phyloP scores from a whole-genome alignment of 2,888 invertebrate species.

The Auanema freiburgensis region DNA sequence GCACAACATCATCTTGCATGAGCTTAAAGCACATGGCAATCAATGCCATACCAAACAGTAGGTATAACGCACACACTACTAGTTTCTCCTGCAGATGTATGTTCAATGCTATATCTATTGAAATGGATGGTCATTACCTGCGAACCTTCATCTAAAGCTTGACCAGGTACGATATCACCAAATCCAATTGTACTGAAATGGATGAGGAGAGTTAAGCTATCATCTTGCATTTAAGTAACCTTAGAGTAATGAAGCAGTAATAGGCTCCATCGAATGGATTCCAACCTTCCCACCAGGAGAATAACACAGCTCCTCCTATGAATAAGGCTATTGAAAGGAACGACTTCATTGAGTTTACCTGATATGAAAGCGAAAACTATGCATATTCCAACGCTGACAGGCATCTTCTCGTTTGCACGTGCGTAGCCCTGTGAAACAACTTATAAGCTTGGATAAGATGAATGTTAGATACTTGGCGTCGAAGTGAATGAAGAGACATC shows the following conservation, averaged over 20 bases:
- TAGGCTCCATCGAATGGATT: slow-evolving; percentile 79
- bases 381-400: slow-evolving; percentile 85
- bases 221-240: slow-evolving; percentile 20
- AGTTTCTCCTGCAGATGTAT: slow-evolving; percentile 53
- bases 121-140: slow-evolving; percentile 27
- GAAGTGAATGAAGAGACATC: slow-evolving; percentile 56
- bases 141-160: slow-evolving; percentile 59
- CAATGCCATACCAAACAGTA: slow-evolving; percentile 76
- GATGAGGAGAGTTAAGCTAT: background rate
- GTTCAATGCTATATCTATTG: background rate
- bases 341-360: slow-evolving; percentile 65
- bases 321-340: too few species aligned
- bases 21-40: slow-evolving; percentile 71
- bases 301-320: slow-evolving; percentile 83
- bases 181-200: slow-evolving; percentile 59
- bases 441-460: background rate
- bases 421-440: slow-evolving; percentile 19
- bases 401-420: slow-evolving; percentile 52
- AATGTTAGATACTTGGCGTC: slow-evolving; percentile 27
- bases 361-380: slow-evolving; percentile 87
- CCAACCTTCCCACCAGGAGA: slow-evolving; percentile 91
- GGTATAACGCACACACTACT: slow-evolving; percentile 62
- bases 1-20: slow-evolving; percentile 63
- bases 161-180: slow-evolving; percentile 64
- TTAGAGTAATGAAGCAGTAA: slow-evolving; percentile 62